A percentile compares a stretch with the other conserved stretches of the same genome.
Conservation (phyloP, 1,140 invertebrate species). For the Platyscapa corneri region DNA sequence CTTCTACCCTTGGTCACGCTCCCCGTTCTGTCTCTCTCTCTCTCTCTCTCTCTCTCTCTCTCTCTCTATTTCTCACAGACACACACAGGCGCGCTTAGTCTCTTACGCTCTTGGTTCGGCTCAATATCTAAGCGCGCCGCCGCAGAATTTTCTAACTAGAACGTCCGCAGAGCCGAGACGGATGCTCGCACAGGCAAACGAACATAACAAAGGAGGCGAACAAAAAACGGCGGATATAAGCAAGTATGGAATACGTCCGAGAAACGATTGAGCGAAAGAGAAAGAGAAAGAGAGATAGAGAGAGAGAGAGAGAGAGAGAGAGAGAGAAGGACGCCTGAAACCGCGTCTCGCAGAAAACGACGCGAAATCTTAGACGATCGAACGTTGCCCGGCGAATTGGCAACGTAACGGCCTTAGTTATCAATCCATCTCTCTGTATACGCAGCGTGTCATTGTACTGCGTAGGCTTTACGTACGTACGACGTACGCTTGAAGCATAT, state of each 20-base stretch:
- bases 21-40: not conserved
- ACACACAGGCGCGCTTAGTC: too few species aligned
- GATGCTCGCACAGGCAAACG: not conserved
- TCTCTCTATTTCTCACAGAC: too few species aligned
- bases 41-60: not conserved
- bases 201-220: conserved; percentile 11
- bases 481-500: too few species aligned
- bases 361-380: not conserved
- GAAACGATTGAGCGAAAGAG: not conserved
- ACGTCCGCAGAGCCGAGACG: not conserved
- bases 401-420: not conserved
- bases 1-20: too few species aligned
- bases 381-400: not conserved
- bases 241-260: not conserved
- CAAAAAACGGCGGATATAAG: not conserved
- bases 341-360: not conserved
- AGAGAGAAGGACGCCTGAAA: not conserved
- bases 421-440: not conserved
- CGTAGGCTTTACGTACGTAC: too few species aligned
- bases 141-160: not conserved
- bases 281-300: too few species aligned
- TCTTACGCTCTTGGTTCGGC: too few species aligned
- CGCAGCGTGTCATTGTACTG: not conserved
- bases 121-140: not conserved
- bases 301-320: not conserved